Evolutionary conservation across 2,888 invertebrate species (phyloP), one percentile per base, ranked within the genome.

Genomic region (Drosophila quinaria): DNA sequence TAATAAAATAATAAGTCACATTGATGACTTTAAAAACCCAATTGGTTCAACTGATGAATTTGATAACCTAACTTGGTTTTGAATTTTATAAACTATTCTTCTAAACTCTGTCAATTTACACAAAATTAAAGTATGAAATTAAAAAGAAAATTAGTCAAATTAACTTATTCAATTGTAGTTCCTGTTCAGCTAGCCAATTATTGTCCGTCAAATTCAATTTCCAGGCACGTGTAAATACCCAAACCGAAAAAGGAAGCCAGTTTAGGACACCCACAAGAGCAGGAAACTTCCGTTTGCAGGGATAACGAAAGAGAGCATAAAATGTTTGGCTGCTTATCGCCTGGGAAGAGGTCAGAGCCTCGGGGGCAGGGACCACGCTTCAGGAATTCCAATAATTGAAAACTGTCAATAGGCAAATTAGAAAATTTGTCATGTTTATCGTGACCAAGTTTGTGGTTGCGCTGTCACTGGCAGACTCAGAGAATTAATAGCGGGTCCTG

Each of bases 391-490:
- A 71, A 70, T 87, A 87, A 87, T 87, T 87, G 89, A 87, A 87
- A 87, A 90, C 89, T 88, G 89, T 87, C 87, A 90, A 86, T 90
- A 74, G 68, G 81, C 74, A 90, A 86, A 88, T 87, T 83, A 80
- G 59, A 56, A 65, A 89, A 88, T 89, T 89, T 82, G 83, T 87
- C 77, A 88, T 87, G 88, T 87, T 78, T 75, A 66, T 77, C 71
- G 71, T 74, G 78, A 70, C 71, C 70, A 74, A 71, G 55, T 71
- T 74, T 49, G 44, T 61, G 61, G 66, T 50, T 62, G 9, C 41
- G 59, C 42, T 72, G 62, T 56, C 54, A 68, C 22, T 13, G 54
- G 33, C 64, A 73, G 78, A 15, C 59, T 15, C 17, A 35, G 17
- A 54, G 46, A 60, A 78, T 78, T 75, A 71, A 73, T 72, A 46